Conservation (phyloP, 2,113 vertebrate species). For the Myotis davidii region DNA sequence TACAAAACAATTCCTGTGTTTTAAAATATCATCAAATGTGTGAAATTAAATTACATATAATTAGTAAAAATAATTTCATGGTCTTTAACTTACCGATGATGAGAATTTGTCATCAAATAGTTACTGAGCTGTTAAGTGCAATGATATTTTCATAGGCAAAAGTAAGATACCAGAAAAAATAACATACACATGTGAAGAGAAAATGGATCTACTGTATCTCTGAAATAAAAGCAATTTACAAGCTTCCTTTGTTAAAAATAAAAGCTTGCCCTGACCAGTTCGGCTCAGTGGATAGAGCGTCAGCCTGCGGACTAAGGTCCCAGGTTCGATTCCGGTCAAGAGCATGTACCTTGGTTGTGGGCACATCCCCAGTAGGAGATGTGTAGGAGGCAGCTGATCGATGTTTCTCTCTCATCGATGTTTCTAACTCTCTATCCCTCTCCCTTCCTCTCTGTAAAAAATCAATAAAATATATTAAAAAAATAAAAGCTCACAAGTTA, state of each 20-base stretch:
- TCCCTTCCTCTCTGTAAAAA: too few species aligned
- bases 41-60: constrained; percentile 25
- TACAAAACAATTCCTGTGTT: constrained; percentile 42
- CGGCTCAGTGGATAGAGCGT: too few species aligned
- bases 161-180: background rate
- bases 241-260: background rate
- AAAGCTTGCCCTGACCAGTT: background rate
- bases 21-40: constrained; percentile 50
- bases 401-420: too few species aligned
- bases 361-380: too few species aligned
- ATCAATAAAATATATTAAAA: too few species aligned
- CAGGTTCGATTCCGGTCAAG: too few species aligned
- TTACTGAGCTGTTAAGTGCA: background rate
- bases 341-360: too few species aligned
- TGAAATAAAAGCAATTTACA: constrained; percentile 42
- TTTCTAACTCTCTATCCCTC: too few species aligned
- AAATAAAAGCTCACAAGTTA: background rate
- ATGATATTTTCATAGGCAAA: background rate
- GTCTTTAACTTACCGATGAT: constrained; percentile 26
- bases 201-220: background rate
- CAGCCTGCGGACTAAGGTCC: too few species aligned
- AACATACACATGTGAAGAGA: constrained; percentile 20
- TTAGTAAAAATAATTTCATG: constrained; percentile 38
- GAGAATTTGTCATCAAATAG: constrained; percentile 4
- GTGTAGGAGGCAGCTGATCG: too few species aligned